A percentile compares a stretch with the other conserved stretches of the same genome.
Evolutionary conservation across 2,797 vertebrate species (phyloP).

Genomic region (Orestias chungarensis): DNA sequence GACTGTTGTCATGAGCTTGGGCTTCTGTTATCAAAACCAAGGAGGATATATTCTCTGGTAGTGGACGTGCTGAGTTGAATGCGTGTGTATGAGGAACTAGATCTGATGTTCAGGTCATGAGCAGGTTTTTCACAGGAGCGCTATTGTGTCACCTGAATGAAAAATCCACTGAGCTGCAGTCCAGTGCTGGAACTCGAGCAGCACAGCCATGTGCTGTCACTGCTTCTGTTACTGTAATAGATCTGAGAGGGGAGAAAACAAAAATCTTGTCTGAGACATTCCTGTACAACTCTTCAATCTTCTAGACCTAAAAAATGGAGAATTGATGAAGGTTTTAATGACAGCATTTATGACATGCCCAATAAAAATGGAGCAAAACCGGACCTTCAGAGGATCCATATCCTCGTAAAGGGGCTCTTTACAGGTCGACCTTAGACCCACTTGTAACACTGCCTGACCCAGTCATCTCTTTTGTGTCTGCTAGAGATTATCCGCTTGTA

Average conservation of each 20-base stretch:
- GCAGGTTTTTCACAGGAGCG: conserved; percentile 51
- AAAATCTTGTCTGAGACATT: conserved; percentile 41
- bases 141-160: conserved; percentile 44
- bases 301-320: background rate
- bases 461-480: conserved; percentile 78
- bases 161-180: conserved; percentile 30
- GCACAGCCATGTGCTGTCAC: conserved; percentile 3
- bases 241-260: conserved; percentile 40
- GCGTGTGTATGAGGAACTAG: conserved; percentile 33
- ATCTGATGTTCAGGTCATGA: conserved; percentile 37
- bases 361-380: conserved; percentile 26
- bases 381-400: conserved; percentile 51
- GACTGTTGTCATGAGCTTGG: conserved; percentile 16
- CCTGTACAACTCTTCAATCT: background rate
- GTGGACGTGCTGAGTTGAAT: conserved; percentile 21
- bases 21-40: conserved; percentile 17
- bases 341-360: conserved; percentile 14
- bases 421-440: conserved; percentile 60
- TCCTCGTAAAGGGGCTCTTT: conserved; percentile 43
- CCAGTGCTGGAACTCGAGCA: conserved; percentile 16
- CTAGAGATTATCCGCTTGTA: conserved; percentile 72
- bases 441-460: conserved; percentile 57
- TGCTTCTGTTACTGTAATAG: conserved; percentile 14
- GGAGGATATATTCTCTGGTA: conserved; percentile 7
- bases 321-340: conserved; percentile 3